Evolutionary conservation across 2,113 vertebrate genomes (phyloP), one percentile per base, ranked within the genome.

Genomic region (Hypocryptadius cinnamomeus): DNA sequence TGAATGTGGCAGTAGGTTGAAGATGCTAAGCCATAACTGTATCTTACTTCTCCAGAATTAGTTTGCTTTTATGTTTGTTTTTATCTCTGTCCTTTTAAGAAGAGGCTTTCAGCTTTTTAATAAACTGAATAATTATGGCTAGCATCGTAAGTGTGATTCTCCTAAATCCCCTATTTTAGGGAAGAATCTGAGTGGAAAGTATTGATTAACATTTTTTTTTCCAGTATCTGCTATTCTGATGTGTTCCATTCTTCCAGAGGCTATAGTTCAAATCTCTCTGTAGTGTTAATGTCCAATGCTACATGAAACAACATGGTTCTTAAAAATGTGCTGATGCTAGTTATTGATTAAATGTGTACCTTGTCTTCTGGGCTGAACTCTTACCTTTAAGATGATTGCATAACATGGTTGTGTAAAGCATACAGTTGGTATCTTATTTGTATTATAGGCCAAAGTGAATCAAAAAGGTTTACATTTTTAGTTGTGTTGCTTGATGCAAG

Each of bases 301-400:
- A 25, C 8, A 13, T 30, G 61, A 80, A 87, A 56, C 18, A 54
- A 44, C 64, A n/a, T 61, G 9, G 28, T 54, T 59, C 53, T 85
- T 23, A 50, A 68, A 61, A 92, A 53, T 57, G 37, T 87, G 39
- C 92, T 88, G 66, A 79, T 92, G 63, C 18, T 79, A n/a, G 94
- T 96, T 95, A 79, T 53, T 76, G 37, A 94, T 96, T 95, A 95
- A 92, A 73, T 0, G 0, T 44, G 90, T 83, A 96, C 94, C 57
- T 97, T 97, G 93, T 80, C 76, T 92, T 85, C 35, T 88, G 79
- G 63, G n/a, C 53, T 42, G 63, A 87, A 96, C 86, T 56, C 59
- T 48, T 79, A 40, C n/a, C 40, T 65, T 85, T 51, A 85, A 87
- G 60, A 21, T 79, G 54, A 44, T 93, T 93, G 69, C 35, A 37